phyloP scores from a whole-genome alignment of 2,888 invertebrate species.

The Amphiduros pacificus region DNA sequence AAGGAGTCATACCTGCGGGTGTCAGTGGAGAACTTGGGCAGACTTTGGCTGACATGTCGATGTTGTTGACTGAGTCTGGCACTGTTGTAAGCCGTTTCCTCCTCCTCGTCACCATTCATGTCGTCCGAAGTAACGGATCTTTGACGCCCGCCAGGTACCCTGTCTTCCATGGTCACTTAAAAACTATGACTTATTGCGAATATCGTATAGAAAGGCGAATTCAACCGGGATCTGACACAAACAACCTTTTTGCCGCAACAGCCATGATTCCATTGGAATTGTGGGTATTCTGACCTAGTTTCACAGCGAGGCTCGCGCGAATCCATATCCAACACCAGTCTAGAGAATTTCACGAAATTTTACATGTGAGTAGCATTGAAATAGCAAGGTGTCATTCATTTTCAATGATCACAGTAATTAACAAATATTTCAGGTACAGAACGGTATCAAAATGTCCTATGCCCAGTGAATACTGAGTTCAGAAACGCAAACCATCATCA shows the following conservation, averaged over 20 bases:
- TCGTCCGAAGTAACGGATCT: slow-evolving; percentile 42
- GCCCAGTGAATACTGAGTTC: too few species aligned
- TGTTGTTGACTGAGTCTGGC: slow-evolving; percentile 18
- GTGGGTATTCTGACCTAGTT: slow-evolving; percentile 12
- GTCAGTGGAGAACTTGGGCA: slow-evolving; percentile 18
- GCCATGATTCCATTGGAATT: slow-evolving; percentile 9
- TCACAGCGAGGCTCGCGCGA: slow-evolving; percentile 14
- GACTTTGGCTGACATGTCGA: slow-evolving; percentile 22
- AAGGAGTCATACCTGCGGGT: slow-evolving; percentile 5
- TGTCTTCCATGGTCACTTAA: slow-evolving; percentile 22
- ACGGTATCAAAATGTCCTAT: too few species aligned
- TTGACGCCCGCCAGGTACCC: slow-evolving; percentile 41
- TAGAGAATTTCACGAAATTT: too few species aligned
- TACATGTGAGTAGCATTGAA: too few species aligned
- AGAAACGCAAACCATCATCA: too few species aligned
- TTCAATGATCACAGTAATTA: too few species aligned
- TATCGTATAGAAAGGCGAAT: not conserved
- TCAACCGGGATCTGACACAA: slow-evolving; percentile 6
- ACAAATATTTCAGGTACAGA: too few species aligned
- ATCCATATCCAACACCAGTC: too few species aligned
- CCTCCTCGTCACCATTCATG: slow-evolving; percentile 36
- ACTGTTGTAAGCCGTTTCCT: slow-evolving; percentile 8
- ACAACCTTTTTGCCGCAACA: slow-evolving; percentile 4
- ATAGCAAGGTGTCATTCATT: too few species aligned
- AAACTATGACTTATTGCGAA: not conserved